Evolutionary conservation across 37 sponge, comb jelly and placozoan genomes (phyloP).

Genomic region (Aphrocallistes beatrix): DNA sequence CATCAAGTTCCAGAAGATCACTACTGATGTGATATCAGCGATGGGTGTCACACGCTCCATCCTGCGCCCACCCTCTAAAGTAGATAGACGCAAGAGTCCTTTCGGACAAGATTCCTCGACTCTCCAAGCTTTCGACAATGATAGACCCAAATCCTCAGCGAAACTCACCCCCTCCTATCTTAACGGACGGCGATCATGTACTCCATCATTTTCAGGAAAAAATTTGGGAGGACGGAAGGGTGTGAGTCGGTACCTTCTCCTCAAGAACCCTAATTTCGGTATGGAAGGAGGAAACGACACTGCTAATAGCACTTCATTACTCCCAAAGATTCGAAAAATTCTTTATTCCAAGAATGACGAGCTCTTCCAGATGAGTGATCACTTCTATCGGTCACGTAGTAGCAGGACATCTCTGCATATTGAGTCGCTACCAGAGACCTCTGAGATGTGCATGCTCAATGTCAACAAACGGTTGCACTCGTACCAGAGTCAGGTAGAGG

Average conservation of each 20-base stretch:
- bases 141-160: neutral
- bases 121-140: neutral
- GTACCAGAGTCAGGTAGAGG: constrained; percentile 53
- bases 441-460: constrained; percentile 44
- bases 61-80: neutral
- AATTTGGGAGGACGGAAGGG: neutral
- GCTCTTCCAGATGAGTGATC: constrained; percentile 22
- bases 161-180: neutral
- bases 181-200: too few species aligned
- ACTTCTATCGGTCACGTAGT: neutral
- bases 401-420: neutral
- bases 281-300: constrained; percentile 50
- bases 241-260: neutral
- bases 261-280: constrained; percentile 38
- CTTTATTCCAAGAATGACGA: constrained; percentile 24
- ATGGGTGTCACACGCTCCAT: neutral
- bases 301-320: constrained; percentile 29
- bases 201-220: neutral
- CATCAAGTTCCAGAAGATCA: constrained; percentile 7
- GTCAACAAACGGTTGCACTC: constrained; percentile 39
- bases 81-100: neutral
- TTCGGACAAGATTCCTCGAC: neutral
- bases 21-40: neutral
- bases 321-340: constrained; percentile 42
- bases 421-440: constrained; percentile 23